phyloP scores from a whole-genome alignment of 2,888 invertebrate genomes.

The Pycnomerus fuliginosus region DNA sequence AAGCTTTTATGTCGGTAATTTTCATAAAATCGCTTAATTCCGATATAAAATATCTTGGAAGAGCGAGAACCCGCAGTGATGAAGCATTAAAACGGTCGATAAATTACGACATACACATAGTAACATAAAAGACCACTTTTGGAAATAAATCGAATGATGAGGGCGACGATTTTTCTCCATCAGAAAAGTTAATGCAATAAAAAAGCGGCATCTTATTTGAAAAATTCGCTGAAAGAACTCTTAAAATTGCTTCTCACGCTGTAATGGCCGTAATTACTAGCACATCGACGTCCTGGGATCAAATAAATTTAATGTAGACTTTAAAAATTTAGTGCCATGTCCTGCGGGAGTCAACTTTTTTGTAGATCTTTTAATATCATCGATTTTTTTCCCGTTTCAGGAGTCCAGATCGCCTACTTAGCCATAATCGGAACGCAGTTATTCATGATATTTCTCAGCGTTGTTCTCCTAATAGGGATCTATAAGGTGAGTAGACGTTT shows the following conservation, averaged over 20 bases:
- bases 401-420: constrained; percentile 78
- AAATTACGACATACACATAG: too few relatives aligned
- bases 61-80: constrained; percentile 7
- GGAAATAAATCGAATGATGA: constrained; percentile 6
- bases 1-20: constrained; percentile 6
- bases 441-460: constrained; percentile 73
- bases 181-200: neutral
- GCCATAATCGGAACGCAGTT: constrained; percentile 78
- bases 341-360: too few relatives aligned
- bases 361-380: too few relatives aligned
- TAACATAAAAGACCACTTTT: constrained; percentile 6
- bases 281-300: too few relatives aligned
- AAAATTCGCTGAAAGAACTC: too few relatives aligned
- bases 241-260: too few relatives aligned
- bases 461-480: constrained; percentile 71
- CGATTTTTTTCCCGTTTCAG: constrained; percentile 57
- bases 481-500: constrained; percentile 63
- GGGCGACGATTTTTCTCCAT: constrained; percentile 1
- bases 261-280: too few relatives aligned
- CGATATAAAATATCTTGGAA: constrained; percentile 3
- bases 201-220: too few relatives aligned
- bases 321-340: too few relatives aligned
- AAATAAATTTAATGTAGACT: too few relatives aligned
- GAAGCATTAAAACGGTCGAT: constrained; percentile 9
- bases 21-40: constrained; percentile 6